Evolutionary conservation across 2,113 vertebrate species (phyloP).

Genomic region (Origma solitaria): DNA sequence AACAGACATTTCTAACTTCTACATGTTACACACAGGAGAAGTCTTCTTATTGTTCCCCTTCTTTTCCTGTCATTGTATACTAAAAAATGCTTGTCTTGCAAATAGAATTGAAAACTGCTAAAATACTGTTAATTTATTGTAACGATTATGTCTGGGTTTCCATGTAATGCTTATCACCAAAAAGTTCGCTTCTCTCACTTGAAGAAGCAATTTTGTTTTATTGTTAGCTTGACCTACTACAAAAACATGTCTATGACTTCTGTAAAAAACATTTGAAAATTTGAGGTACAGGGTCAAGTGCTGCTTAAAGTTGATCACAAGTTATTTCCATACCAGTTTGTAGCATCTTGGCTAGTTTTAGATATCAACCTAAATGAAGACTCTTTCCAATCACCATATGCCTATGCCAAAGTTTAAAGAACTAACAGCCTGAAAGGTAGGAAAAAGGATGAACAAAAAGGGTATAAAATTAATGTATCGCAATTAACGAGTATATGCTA

Average conservation of each 20-base stretch:
- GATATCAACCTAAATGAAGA: not conserved
- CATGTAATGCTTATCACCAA: not conserved
- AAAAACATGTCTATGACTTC: not conserved
- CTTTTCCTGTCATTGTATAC: not conserved
- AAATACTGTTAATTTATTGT: not conserved
- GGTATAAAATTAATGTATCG: not conserved
- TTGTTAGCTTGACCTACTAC: not conserved
- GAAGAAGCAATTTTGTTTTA: not conserved
- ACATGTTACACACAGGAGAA: not conserved
- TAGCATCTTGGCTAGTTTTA: not conserved
- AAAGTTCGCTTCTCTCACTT: not conserved
- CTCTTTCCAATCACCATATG: not conserved
- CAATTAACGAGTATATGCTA: not conserved
- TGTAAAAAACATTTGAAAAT: not conserved
- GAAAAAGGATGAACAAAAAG: not conserved
- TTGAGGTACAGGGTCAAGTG: not conserved
- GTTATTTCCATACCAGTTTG: not conserved
- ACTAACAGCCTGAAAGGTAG: not conserved
- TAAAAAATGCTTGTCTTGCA: not conserved
- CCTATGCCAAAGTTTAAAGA: not conserved
- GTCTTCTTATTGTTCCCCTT: not conserved
- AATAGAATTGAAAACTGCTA: not conserved
- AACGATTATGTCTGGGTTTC: not conserved
- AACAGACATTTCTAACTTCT: not conserved
- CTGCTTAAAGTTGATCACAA: not conserved